These are phyloP conservation scores for Pseudorhombus dupliciocellatus DNA, from an alignment of 2,113 vertebrate genomes.

Conservation along the genomic window DNA sequence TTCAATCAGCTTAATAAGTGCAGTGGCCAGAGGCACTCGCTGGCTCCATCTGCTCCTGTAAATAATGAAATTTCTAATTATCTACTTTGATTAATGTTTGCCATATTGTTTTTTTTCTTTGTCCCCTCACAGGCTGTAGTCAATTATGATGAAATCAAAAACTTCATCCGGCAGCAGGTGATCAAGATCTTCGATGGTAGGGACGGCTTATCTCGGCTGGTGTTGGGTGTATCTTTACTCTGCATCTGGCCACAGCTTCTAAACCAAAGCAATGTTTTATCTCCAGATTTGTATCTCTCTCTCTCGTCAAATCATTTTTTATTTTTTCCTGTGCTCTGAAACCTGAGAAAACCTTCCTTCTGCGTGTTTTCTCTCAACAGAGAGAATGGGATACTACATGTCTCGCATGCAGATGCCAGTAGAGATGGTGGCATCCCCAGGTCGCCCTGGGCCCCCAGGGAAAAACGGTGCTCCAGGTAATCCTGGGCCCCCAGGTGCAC, in stretches of 20 bases:
- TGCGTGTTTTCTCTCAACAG: slow-evolving; percentile 73
- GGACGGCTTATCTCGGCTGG: neutral
- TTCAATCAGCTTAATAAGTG: slow-evolving; percentile 20
- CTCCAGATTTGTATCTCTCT: slow-evolving; percentile 1
- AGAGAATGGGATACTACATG: slow-evolving; percentile 95
- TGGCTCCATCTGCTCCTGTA: slow-evolving; percentile 48
- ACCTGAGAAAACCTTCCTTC: neutral
- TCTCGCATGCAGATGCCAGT: slow-evolving; percentile 90
- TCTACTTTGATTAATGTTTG: slow-evolving; percentile 46
- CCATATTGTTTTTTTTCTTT: slow-evolving; percentile 17
- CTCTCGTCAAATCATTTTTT: slow-evolving; percentile 2
- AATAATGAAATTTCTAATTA: slow-evolving; percentile 62
- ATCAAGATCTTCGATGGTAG: slow-evolving; percentile 95
- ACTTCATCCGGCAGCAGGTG: slow-evolving; percentile 95
- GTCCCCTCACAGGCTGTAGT: slow-evolving; percentile 85
- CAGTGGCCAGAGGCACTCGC: slow-evolving; percentile 25
- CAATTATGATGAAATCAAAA: slow-evolving; percentile 94
- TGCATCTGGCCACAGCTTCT: neutral
- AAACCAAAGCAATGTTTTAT: neutral
- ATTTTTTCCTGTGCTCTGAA: neutral
- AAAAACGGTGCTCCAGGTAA: slow-evolving; percentile 88
- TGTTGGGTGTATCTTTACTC: slow-evolving; percentile 4
- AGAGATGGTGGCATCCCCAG: slow-evolving; percentile 87
- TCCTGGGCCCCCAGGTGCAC: slow-evolving; percentile 84
- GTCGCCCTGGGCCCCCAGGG: slow-evolving; percentile 90